phyloP scores from a whole-genome alignment of 2,797 vertebrate species.

The Cyclopterus lumpus region DNA sequence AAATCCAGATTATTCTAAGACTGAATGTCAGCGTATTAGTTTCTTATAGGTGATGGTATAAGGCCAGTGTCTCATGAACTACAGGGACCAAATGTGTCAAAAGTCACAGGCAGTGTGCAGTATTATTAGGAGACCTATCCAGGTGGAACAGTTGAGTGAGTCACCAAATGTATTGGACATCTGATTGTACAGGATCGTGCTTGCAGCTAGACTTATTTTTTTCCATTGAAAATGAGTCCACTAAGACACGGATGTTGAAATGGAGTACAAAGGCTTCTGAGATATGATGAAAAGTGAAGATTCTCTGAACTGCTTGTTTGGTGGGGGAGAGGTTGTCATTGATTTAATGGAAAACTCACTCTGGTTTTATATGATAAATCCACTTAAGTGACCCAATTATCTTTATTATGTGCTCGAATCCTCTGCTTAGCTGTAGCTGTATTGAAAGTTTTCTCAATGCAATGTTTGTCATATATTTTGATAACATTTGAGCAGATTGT shows the following conservation, averaged over 20 bases:
- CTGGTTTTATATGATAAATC: slow-evolving; percentile 18
- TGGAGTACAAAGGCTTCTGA: slow-evolving; percentile 35
- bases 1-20: slow-evolving; percentile 1
- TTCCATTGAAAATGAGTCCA: slow-evolving; percentile 16
- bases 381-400: slow-evolving; percentile 4
- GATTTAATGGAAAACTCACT: slow-evolving; percentile 26
- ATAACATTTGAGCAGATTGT: slow-evolving; percentile 9
- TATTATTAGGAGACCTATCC: slow-evolving; percentile 18
- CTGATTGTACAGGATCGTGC: slow-evolving; percentile 9
- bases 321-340: not conserved
- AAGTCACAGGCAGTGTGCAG: not conserved
- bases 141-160: slow-evolving; percentile 5
- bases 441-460: slow-evolving; percentile 9
- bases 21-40: not conserved
- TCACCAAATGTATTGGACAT: not conserved
- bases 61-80: slow-evolving; percentile 6
- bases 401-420: slow-evolving; percentile 9
- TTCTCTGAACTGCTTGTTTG: not conserved
- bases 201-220: slow-evolving; percentile 6
- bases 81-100: slow-evolving; percentile 5
- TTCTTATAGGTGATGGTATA: not conserved
- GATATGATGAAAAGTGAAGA: slow-evolving; percentile 26
- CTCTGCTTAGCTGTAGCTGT: not conserved
- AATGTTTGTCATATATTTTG: slow-evolving; percentile 9
- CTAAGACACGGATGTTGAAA: not conserved